Evolutionary conservation across 2,113 vertebrate genomes (phyloP), one percentile per base, ranked within the genome.

Genomic region (Zeus faber): DNA sequence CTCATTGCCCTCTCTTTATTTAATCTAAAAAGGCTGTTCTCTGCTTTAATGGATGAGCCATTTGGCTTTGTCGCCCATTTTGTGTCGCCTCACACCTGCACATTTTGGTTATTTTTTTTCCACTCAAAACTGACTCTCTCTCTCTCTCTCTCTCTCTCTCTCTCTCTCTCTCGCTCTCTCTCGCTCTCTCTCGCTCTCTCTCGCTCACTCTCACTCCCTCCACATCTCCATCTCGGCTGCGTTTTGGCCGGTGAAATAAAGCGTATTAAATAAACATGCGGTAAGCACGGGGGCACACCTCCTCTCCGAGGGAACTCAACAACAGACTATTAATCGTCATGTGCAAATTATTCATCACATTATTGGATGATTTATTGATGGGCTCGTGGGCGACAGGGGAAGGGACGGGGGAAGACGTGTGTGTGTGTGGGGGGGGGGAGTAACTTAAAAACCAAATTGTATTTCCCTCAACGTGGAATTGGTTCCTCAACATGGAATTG

Each of bases 271-370:
- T 49, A 70, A 77, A 70, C 41, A 77, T 67, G 53, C 55, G 47
- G 10, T 5, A 57, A 41, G 25, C 21, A 11, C 18, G 20, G 41
- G 39, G 2, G 26, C 26, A n/a, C 52, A 16, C 22, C 14, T 39
- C 9, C 20, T n/a, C 14, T 54, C 31, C 25, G 3, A 44, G 37
- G 25, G 23, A 49, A 33, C 61, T 5, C 27, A 23, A 20, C 18
- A 53, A 33, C 37, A 22, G 39, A 17, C 68, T 26, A 13, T 29
- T 24, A 40, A 1, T 43, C 2, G 49, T 41, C 62, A 27, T n/a
- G 54, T 1, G 4, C 49, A 72, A 80, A 80, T 76, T 60, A 78
- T 84, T 78, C 54, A 78, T 76, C 58, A 57, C 27, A 67, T 80
- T 70, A 74, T 58, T 61, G 18, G 46, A 80, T 78, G 25, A 58